Evolutionary conservation across 2,797 vertebrate species (phyloP).

Genomic region (Odontamblyopus lacepedii): DNA sequence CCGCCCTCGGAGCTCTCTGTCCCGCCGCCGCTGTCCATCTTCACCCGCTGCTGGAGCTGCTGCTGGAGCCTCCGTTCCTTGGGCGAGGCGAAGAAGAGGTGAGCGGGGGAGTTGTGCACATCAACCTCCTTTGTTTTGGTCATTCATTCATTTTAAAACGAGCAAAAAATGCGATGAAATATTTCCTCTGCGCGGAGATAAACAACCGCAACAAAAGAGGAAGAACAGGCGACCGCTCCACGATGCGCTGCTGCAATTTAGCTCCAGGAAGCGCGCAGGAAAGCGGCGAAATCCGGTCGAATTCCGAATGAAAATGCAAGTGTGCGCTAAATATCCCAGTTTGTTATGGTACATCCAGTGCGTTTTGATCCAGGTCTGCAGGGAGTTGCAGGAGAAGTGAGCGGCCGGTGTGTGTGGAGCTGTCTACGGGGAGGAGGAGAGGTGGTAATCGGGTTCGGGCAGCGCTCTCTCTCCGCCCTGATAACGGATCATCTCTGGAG

Average conservation of each 20-base stretch:
- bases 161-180: conserved; percentile 57
- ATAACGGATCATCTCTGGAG: conserved; percentile 54
- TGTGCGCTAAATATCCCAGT: conserved; percentile 4
- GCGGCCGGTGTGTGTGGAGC: conserved; percentile 37
- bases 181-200: conserved; percentile 28
- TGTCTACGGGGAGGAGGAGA: conserved; percentile 42
- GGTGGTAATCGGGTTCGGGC: conserved; percentile 27
- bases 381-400: not conserved
- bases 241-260: conserved; percentile 32
- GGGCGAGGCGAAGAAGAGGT: conserved; percentile 75
- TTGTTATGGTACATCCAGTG: conserved; percentile 29
- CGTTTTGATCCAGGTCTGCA: not conserved
- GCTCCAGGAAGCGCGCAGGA: conserved; percentile 8
- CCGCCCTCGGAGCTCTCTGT: conserved; percentile 68
- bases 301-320: not conserved
- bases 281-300: conserved; percentile 4
- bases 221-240: conserved; percentile 24
- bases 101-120: conserved; percentile 72
- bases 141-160: conserved; percentile 79
- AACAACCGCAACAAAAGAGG: conserved; percentile 64
- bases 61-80: conserved; percentile 80
- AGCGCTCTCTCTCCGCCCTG: conserved; percentile 73
- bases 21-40: conserved; percentile 81
- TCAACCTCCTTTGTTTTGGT: conserved; percentile 86
- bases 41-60: conserved; percentile 74